Evolutionary conservation across 2,113 vertebrate species (phyloP).

Genomic region (Phalacrocorax brasilianus): DNA sequence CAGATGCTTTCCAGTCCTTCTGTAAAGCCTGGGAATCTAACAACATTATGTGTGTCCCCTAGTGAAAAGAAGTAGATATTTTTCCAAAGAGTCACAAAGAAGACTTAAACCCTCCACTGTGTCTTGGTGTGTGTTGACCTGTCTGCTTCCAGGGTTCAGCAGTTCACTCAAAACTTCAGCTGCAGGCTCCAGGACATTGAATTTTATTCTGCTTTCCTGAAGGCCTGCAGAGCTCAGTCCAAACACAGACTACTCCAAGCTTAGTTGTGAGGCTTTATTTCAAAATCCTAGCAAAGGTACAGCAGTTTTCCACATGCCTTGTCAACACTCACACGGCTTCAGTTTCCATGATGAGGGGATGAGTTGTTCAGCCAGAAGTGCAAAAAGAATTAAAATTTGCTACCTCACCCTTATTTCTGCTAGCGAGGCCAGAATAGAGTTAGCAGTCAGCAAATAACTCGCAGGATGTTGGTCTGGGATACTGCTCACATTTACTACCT

Average conservation of each 20-base stretch:
- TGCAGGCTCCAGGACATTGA: neutral
- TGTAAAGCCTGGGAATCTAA: neutral
- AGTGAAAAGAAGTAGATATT: neutral
- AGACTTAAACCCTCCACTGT: neutral
- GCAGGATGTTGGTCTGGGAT: neutral
- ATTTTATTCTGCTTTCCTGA: neutral
- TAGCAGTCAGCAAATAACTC: neutral
- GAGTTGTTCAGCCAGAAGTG: neutral
- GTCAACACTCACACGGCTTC: fast-evolving
- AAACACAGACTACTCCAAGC: neutral
- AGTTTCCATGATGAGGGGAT: neutral
- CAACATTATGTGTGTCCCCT: neutral
- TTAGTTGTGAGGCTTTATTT: neutral
- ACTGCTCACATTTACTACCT: neutral
- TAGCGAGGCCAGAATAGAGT: neutral
- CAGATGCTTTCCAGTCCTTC: neutral
- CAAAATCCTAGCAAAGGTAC: neutral
- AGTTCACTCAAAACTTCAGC: neutral
- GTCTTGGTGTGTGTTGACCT: neutral
- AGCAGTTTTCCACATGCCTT: neutral
- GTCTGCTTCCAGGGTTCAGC: neutral
- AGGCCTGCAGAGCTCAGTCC: neutral
- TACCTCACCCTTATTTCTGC: neutral
- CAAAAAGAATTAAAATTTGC: neutral
- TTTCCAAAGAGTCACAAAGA: neutral